Conservation (phyloP, 2,113 vertebrate genomes). For the Epinephelus moara region DNA sequence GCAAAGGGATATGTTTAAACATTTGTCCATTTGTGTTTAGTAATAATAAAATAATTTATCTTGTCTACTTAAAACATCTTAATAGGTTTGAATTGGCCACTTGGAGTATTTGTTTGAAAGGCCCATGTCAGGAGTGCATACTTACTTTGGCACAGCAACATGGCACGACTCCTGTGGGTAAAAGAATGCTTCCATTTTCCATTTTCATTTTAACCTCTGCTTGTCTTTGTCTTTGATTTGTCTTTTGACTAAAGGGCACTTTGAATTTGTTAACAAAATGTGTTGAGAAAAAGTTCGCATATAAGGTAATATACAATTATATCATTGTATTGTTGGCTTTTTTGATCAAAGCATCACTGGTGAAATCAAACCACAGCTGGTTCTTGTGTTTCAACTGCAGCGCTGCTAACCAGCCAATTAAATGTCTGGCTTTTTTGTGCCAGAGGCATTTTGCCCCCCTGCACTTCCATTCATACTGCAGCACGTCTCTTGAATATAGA, state of each 20-base stretch:
- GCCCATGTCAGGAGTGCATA: conserved; percentile 33
- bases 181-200: not conserved
- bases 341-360: not conserved
- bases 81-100: conserved; percentile 60
- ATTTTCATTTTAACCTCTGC: conserved; percentile 6
- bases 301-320: not conserved
- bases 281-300: not conserved
- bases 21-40: conserved; percentile 17
- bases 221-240: not conserved
- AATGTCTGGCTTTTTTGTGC: not conserved
- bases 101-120: conserved; percentile 32
- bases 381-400: not conserved
- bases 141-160: conserved; percentile 63
- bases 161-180: conserved; percentile 9
- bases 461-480: not conserved
- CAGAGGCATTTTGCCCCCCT: not conserved
- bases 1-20: conserved; percentile 15
- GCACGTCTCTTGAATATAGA: not conserved
- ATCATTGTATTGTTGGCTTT: not conserved
- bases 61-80: conserved; percentile 35
- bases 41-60: conserved; percentile 32
- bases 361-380: not conserved
- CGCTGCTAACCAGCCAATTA: not conserved
- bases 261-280: conserved; percentile 2
- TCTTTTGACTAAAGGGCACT: conserved; percentile 4